phyloP scores from a whole-genome alignment of 2,888 invertebrate species.

The Phyllotreta striolata region DNA sequence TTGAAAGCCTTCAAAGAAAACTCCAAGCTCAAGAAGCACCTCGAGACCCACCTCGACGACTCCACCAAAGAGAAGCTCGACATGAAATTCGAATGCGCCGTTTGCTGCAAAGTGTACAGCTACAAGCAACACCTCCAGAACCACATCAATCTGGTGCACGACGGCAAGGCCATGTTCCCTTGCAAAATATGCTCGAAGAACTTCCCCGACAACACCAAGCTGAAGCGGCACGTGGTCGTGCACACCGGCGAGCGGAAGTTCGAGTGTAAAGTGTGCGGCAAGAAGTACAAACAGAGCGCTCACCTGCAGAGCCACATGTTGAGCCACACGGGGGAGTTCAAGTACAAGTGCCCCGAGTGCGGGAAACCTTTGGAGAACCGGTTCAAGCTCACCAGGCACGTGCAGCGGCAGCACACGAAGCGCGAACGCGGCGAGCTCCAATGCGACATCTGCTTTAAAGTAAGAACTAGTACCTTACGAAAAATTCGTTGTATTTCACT shows the following conservation, averaged over 20 bases:
- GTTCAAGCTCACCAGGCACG: slow-evolving; percentile 1
- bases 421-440: not conserved
- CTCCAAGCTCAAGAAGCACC: slow-evolving; percentile 11
- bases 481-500: no score
- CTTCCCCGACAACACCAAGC: slow-evolving; percentile 5
- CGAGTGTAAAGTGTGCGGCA: slow-evolving; percentile 55
- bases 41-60: slow-evolving; percentile 1
- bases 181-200: slow-evolving; percentile 4
- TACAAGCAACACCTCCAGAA: slow-evolving; percentile 11
- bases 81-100: slow-evolving; percentile 9
- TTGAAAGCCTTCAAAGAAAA: slow-evolving; percentile 5
- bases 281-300: slow-evolving; percentile 53
- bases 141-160: slow-evolving; percentile 5
- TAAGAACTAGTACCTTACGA: not conserved
- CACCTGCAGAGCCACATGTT: slow-evolving; percentile 57
- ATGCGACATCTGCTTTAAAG: slow-evolving; percentile 7
- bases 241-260: slow-evolving; percentile 58
- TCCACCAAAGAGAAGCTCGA: not conserved
- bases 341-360: slow-evolving; percentile 9
- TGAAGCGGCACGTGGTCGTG: slow-evolving; percentile 48
- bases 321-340: slow-evolving; percentile 54
- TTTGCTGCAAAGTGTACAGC: slow-evolving; percentile 9
- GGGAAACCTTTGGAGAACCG: slow-evolving; percentile 10
- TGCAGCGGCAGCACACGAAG: slow-evolving; percentile 1
- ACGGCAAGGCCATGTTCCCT: not conserved